Evolutionary conservation across 2,888 invertebrate genomes (phyloP), one percentile per base, ranked within the genome.

Genomic region (Rapana venosa): DNA sequence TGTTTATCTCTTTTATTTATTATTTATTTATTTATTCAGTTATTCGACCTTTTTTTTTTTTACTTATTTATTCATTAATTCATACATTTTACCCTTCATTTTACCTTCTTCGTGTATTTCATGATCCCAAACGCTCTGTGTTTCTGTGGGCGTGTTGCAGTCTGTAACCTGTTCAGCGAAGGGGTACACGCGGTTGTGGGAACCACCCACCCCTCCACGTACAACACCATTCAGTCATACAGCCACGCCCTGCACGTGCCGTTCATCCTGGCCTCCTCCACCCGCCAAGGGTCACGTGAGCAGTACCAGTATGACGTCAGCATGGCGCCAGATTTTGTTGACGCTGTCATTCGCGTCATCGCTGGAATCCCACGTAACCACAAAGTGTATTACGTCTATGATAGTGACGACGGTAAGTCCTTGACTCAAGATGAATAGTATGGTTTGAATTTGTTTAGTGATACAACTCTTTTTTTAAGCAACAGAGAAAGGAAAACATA

Each of bases 251-350:
- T 96, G 90, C 92, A 94, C 84, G 93, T 96, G 91, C 96, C 96
- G 13, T 93, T 95, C 84, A 94, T 95, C 35, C 92, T 94, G 11
- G 94, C 94, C 56, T 93, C 94, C 58, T 92, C 95, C 26, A 92
- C 94, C 30, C 93, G 95, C 88, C 92, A 92, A 26, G 90, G 91
- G 17, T 89, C 89, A 13, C 89, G 88, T 32, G 93, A 93, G 17
- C 90, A 91, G 22, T 93, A 93, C 56, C 90, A 92, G n/a, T 96
- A 93, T 90, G 94, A 95, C 87, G 89, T 96, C 36, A 94, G 94
- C 96, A 98, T 99, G 98, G 97, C 98, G 92, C 99, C 99, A 36
- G 98, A 99, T 96, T 99, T 99, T 97, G 98, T 99, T 96, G 98
- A 98, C 95, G 99, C 99, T 90, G 98, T 99, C 95, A 98, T 99